Base-by-base conservation (phyloP, 2,888 invertebrate genomes). In the Dasysyrphus tricinctus region DNA sequence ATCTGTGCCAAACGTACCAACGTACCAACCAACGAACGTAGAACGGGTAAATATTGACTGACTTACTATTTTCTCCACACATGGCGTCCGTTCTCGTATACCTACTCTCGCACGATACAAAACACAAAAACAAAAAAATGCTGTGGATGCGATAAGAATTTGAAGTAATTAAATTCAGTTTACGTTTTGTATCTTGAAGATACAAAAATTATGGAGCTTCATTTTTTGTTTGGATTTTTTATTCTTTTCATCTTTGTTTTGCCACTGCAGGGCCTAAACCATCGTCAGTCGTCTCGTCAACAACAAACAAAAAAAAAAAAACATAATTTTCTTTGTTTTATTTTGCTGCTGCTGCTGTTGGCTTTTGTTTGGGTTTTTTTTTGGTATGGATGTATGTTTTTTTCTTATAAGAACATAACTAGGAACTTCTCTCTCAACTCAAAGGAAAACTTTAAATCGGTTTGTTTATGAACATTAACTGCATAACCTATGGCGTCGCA, bases 141-240 rank as follows among this genome's bases (percentile, higher is more conserved):
- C 65, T 65, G 47, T 72, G 7, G 63, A 70, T 72, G 61, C 59
- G 67, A 73, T 82, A 82, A 82, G 73, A 78, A 54, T 67, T 69
- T 54, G 37, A 57, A 61, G 77, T 78, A 78, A 83, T 83, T 78
- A 78, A 78, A 83, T 83, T 83, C 67, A 72, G 72, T 83, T 79
- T 84, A 80, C n/a, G 44, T 65, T 84, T 47, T 39, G 59, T 73
- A 73, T 61, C 79, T 80, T 24, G 6, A 37, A 61, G 54, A 75
- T 61, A 54, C 32, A 54, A 39, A 69, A 51, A 69, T 69, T 69
- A 54, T 56, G 6, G 37, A 39, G n/a, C 32, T 44, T n/a, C 8
- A 56, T 49, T 11, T 42, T 44, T 14, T 56, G 32, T 49, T 51
- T 51, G 7, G 24, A 6, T 24, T 19, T 16, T 44, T 54, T 32